A percentile compares a stretch with the other conserved stretches of the same genome.
These are phyloP conservation scores for Anoura caudifer DNA, from an alignment of 2,113 vertebrate species.

Conservation along the genomic window DNA sequence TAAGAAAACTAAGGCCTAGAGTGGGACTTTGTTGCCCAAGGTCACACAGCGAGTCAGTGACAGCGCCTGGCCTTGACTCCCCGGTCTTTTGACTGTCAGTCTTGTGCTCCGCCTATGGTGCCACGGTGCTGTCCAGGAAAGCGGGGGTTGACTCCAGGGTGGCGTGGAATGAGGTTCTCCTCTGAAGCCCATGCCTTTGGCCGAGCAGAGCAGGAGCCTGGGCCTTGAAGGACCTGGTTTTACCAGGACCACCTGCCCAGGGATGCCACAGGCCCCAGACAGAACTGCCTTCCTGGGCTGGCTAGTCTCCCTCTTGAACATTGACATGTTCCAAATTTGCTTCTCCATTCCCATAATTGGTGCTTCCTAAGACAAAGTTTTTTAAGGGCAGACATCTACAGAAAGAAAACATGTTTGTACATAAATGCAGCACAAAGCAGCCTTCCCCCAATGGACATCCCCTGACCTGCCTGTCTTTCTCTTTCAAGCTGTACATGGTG, in stretches of 20 bases:
- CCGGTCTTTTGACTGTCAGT: conserved; percentile 17
- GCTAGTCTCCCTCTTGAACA: background rate
- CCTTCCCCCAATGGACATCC: background rate
- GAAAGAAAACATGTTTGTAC: background rate
- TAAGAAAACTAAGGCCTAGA: conserved; percentile 60
- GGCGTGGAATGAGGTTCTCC: background rate
- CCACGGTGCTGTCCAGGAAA: background rate
- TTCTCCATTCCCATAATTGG: conserved; percentile 26
- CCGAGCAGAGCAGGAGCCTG: background rate
- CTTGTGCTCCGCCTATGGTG: background rate
- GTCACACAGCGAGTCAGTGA: conserved; percentile 65
- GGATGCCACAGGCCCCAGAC: background rate
- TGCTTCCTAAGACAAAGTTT: conserved; percentile 31
- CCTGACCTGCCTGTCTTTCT: background rate
- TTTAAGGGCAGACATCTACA: background rate
- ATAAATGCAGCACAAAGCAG: background rate
- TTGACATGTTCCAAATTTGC: background rate
- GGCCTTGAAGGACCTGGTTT: background rate
- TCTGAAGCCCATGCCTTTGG: background rate
- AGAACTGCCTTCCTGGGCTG: background rate
- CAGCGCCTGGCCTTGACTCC: conserved; percentile 23
- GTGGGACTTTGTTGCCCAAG: conserved; percentile 46
- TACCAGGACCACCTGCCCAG: background rate
- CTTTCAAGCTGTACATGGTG: conserved; percentile 96
- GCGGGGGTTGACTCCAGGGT: background rate